Base-by-base conservation (phyloP, 2,113 vertebrate species). In the Limnothrissa miodon region DNA sequence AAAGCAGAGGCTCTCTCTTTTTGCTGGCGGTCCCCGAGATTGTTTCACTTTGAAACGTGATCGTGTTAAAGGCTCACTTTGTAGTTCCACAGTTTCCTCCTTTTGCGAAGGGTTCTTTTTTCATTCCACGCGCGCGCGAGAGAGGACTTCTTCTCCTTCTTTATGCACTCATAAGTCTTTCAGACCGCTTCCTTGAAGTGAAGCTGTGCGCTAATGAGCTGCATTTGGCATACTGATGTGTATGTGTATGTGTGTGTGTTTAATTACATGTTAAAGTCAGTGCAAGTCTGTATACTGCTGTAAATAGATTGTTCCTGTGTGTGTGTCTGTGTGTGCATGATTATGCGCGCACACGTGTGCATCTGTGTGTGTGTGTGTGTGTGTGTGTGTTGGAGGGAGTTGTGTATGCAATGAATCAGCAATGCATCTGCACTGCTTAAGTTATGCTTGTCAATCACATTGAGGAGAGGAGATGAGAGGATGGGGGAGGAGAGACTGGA, bases 41-140 rank as follows among this genome's bases (percentile, higher is more conserved):
- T 80, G 42, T 78, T 83, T 51, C 79, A 46, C 85, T 86, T 86
- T 86, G 85, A 81, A 83, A 86, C 48, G 74, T n/a, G 10, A 83
- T 86, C 39, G 25, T n/a, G 23, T 79, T 81, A 29, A 23, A 78
- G 66, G 79, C 15, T 78, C 81, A 51, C 59, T 86, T 44, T 83
- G 85, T 80, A 83, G 45, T 39, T 80, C 46, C 53, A 80, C 82
- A 44, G 78, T 33, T 62, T 45, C 0, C 29, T 29, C 29, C 29
- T 36, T 29, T 74, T 3, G 17, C 59, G 13, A n/a, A 4, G 13
- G 29, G 29, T 74, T 74, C 66, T 36, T 48, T n/a, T 82, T 56
- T 45, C 59, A 23, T 51, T 82, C 78, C 45, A 39, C 13, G 45
- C 13, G 36, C 13, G 36, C n/a, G 33, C 13, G 84, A 82, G 80